These are phyloP conservation scores for Penaeus vannamei DNA, from an alignment of 1,140 invertebrate genomes.

Conservation along the genomic window DNA sequence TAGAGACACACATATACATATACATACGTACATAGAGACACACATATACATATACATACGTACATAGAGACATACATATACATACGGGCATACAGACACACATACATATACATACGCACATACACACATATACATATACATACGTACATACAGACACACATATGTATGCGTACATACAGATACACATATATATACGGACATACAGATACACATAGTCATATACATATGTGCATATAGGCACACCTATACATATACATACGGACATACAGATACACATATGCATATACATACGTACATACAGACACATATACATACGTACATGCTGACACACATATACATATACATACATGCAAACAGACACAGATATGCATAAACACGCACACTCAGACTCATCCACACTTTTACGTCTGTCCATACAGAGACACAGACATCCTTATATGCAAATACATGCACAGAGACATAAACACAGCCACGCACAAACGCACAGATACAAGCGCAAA, in stretches of 20 bases:
- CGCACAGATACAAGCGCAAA: neutral
- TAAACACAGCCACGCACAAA: neutral
- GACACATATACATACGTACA: neutral
- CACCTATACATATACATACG: slow-evolving; percentile 7
- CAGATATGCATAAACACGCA: neutral
- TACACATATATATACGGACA: slow-evolving; percentile 5
- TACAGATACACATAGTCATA: slow-evolving; percentile 1
- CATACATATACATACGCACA: neutral
- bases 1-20: neutral
- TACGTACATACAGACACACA: neutral
- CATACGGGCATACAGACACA: too few relatives aligned
- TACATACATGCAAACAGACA: too few relatives aligned
- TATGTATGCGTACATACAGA: slow-evolving; percentile 3
- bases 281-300: slow-evolving; percentile 14
- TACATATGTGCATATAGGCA: slow-evolving; percentile 7
- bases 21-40: neutral
- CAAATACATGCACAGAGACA: neutral
- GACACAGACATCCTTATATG: neutral
- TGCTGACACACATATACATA: too few relatives aligned
- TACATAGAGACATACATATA: too few relatives aligned
- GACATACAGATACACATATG: slow-evolving; percentile 1
- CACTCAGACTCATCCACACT: neutral
- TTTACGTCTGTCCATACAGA: neutral
- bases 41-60: neutral
- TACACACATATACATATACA: neutral